Evolutionary conservation across 2,888 invertebrate genomes (phyloP).

Genomic region (Stenotaenia linearis): DNA sequence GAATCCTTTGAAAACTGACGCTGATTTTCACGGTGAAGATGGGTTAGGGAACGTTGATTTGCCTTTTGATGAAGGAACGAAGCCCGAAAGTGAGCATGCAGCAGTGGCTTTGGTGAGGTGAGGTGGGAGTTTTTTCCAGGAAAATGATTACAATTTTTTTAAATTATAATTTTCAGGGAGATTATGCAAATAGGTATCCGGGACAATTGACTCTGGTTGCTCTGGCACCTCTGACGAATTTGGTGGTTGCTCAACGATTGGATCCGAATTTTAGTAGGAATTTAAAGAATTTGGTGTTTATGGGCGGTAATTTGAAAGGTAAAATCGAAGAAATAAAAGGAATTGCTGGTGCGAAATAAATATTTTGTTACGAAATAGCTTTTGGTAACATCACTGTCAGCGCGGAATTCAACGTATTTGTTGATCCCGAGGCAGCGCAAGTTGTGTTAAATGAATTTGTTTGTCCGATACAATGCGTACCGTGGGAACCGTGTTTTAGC

Average conservation of each 20-base stretch:
- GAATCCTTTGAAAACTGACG: background rate
- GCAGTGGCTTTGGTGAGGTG: constrained; percentile 39
- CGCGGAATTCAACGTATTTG: constrained; percentile 71
- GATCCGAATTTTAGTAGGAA: constrained; percentile 45
- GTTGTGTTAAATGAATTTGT: constrained; percentile 58
- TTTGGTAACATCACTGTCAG: constrained; percentile 39
- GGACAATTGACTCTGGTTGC: constrained; percentile 45
- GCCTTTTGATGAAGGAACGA: constrained; percentile 37
- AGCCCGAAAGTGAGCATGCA: constrained; percentile 39
- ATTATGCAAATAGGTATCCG: constrained; percentile 37
- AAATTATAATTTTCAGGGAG: background rate
- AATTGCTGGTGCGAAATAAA: too few species aligned
- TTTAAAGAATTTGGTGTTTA: constrained; percentile 32
- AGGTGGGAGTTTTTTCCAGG: background rate
- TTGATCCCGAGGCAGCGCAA: constrained; percentile 70
- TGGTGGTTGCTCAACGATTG: constrained; percentile 48
- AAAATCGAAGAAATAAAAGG: background rate
- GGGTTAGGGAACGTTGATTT: constrained; percentile 39
- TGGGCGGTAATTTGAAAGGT: constrained; percentile 41
- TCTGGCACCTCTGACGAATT: constrained; percentile 49
- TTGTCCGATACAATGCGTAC: constrained; percentile 57
- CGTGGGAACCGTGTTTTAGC: constrained; percentile 62
- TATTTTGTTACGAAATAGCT: background rate
- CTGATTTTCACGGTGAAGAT: constrained; percentile 35
- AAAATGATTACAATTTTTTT: too few species aligned